These are phyloP conservation scores for Salvator merianae DNA, from an alignment of 2,113 vertebrate genomes.

Conservation along the genomic window DNA sequence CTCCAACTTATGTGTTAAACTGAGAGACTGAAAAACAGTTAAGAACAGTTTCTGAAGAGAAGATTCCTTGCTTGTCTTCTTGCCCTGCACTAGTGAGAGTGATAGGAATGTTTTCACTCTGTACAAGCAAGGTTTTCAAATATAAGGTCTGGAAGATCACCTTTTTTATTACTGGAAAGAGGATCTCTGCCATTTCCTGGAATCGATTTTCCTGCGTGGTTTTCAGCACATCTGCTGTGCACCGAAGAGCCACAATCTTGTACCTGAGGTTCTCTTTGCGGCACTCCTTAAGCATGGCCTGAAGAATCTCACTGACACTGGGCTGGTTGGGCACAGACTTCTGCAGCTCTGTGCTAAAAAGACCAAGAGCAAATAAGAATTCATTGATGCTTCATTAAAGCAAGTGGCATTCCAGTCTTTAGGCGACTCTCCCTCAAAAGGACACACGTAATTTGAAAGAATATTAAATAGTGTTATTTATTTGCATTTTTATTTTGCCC, in stretches of 20 bases:
- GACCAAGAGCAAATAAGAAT: neutral
- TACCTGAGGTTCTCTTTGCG: slow-evolving; percentile 90
- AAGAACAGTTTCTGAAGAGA: neutral
- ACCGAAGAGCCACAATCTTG: slow-evolving; percentile 88
- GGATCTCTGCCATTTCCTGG: slow-evolving; percentile 83
- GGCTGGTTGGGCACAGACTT: slow-evolving; percentile 86
- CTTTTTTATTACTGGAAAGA: slow-evolving; percentile 95
- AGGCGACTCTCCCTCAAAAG: no score
- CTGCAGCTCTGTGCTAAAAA: slow-evolving; percentile 78
- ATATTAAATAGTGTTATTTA: no score
- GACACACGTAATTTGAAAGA: no score
- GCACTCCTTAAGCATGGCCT: slow-evolving; percentile 90
- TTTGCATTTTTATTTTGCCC: no score
- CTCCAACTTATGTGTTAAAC: rapidly evolving
- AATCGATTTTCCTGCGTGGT: slow-evolving; percentile 89
- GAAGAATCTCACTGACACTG: slow-evolving; percentile 79
- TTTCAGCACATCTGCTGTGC: slow-evolving; percentile 83
- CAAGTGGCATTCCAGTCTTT: no score
- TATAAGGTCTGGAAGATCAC: slow-evolving; percentile 64
- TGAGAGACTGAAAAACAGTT: neutral
- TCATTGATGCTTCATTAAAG: neutral
- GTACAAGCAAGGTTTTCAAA: neutral
- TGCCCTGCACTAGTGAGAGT: neutral
- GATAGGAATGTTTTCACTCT: neutral
- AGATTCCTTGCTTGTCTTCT: neutral